Conservation (phyloP, 2,113 vertebrate genomes). For the Thamnophis sirtalis region DNA sequence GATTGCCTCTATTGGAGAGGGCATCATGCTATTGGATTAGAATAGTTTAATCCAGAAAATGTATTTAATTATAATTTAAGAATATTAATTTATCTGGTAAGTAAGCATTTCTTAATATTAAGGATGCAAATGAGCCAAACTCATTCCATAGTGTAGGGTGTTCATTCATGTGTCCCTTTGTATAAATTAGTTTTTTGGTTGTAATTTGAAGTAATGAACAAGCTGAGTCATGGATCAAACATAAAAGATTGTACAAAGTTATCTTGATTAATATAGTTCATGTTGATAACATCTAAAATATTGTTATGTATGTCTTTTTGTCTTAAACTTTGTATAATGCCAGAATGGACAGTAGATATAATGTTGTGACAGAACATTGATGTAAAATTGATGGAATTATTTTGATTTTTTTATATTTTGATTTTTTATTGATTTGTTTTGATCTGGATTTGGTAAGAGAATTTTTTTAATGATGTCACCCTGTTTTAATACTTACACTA, state of each 20-base stretch:
- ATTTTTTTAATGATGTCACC: background rate
- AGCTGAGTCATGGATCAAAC: background rate
- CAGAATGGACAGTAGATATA: background rate
- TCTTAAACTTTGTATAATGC: background rate
- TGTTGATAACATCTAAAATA: background rate
- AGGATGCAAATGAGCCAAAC: background rate
- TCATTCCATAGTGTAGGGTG: background rate
- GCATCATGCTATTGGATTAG: conserved; percentile 21
- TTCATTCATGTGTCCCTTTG: background rate
- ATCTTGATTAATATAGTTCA: background rate
- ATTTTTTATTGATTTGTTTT: background rate
- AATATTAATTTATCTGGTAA: conserved; percentile 21
- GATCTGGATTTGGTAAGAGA: background rate
- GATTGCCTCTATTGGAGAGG: conserved; percentile 54
- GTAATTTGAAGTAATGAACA: background rate
- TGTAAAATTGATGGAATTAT: background rate
- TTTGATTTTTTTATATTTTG: background rate
- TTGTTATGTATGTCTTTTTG: background rate
- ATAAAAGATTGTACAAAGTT: background rate
- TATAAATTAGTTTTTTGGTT: background rate
- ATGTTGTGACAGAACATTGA: background rate
- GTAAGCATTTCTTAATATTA: conserved; percentile 3
- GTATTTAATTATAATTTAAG: conserved; percentile 44
- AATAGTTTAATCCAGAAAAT: conserved; percentile 39
- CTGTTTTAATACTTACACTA: background rate